phyloP scores from a whole-genome alignment of 2,113 vertebrate genomes.

The Talpa occidentalis region DNA sequence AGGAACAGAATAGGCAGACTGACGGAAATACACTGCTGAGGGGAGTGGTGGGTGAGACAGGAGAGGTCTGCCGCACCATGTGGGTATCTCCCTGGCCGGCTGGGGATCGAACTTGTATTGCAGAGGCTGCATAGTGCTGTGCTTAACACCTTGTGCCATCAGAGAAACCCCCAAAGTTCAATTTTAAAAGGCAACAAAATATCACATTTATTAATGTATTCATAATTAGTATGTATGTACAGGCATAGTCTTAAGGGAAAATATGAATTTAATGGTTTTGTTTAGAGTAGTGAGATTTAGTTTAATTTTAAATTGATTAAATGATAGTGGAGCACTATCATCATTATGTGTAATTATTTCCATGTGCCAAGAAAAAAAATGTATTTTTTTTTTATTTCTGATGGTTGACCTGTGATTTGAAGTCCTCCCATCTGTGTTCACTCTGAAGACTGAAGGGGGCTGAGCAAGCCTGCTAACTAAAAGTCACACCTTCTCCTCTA shows the following conservation, averaged over 20 bases:
- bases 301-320: not conserved
- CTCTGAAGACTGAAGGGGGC: not conserved
- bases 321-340: not conserved
- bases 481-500: not conserved
- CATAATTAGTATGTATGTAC: not conserved
- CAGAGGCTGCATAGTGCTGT: too few relatives aligned
- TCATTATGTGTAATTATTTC: not conserved
- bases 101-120: too few relatives aligned
- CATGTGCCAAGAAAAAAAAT: not conserved
- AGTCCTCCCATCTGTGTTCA: not conserved
- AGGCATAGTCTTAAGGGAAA: not conserved
- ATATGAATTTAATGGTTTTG: not conserved
- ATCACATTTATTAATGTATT: not conserved
- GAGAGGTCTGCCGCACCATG: too few relatives aligned
- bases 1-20: too few relatives aligned
- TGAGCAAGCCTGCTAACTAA: not conserved
- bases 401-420: not conserved
- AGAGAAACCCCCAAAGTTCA: too few relatives aligned
- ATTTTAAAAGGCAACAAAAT: conserved; percentile 7
- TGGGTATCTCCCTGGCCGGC: too few relatives aligned
- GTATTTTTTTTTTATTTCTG: not conserved
- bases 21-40: too few relatives aligned
- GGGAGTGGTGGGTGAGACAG: too few relatives aligned
- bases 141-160: too few relatives aligned
- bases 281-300: not conserved